Evolutionary conservation across 2,797 vertebrate genomes (phyloP).

Genomic region (Otolemur crassicaudatus): DNA sequence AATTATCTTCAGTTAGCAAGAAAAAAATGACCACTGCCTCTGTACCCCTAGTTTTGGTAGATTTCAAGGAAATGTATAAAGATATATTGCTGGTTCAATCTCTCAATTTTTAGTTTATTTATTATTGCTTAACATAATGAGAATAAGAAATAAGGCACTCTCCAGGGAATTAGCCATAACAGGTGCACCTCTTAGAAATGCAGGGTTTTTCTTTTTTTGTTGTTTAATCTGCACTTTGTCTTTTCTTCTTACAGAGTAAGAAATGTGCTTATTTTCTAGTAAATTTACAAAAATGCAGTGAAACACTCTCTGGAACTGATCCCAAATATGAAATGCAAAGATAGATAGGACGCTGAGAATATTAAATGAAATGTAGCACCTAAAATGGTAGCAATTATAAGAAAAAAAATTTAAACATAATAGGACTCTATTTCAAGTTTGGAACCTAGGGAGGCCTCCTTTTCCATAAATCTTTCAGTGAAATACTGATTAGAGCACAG

Average conservation of each 20-base stretch:
- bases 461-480: slow-evolving; percentile 74
- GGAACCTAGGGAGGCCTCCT: slow-evolving; percentile 45
- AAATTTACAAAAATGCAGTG: slow-evolving; percentile 69
- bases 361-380: slow-evolving; percentile 61
- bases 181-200: slow-evolving; percentile 67
- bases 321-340: slow-evolving; percentile 72
- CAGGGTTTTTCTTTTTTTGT: not conserved
- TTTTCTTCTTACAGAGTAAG: slow-evolving; percentile 65
- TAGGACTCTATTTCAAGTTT: slow-evolving; percentile 61
- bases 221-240: slow-evolving; percentile 59
- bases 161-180: slow-evolving; percentile 52
- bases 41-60: not conserved
- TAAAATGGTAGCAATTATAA: slow-evolving; percentile 46
- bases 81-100: not conserved
- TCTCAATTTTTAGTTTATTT: slow-evolving; percentile 47
- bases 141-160: slow-evolving; percentile 44
- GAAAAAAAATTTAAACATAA: slow-evolving; percentile 32
- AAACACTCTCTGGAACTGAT: slow-evolving; percentile 70
- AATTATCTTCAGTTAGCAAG: not conserved
- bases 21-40: slow-evolving; percentile 53
- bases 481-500: slow-evolving; percentile 61
- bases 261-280: slow-evolving; percentile 62
- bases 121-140: slow-evolving; percentile 29
- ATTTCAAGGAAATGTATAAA: slow-evolving; percentile 36
- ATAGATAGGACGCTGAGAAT: not conserved